Base-by-base conservation (phyloP, 2,797 vertebrate species). In the Emys orbicularis region DNA sequence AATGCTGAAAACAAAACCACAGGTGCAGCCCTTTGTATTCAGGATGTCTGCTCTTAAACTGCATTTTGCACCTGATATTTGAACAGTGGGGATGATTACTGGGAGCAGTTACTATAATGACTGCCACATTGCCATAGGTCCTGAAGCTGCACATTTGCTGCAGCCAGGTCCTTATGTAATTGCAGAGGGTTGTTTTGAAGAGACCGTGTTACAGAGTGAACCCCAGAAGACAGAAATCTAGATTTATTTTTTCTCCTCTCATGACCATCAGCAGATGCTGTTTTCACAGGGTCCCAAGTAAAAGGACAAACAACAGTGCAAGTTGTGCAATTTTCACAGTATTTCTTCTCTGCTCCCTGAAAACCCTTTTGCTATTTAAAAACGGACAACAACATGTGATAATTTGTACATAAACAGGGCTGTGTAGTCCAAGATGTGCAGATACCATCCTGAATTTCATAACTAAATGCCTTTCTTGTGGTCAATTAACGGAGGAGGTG, bases 311-410 rank as follows among this genome's bases (percentile, higher is more conserved):
- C 92, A 96, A 92, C 5, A 0, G 37, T 59, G 81, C 76, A 95
- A 94, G 89, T 97, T 97, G 90, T 97, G 96, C 95, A 98, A 97
- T 97, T 90, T 96, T 89, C 72, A 68, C 56, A 54, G 81, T 83
- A 95, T 95, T 93, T 81, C 56, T 86, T 80, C 65, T 83, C 88
- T 86, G 88, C 76, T 92, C 84, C 76, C 72, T 0, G 0, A 84
- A 91, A 83, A 65, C 61, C 83, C 92, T 94, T 86, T 88, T 21
- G 15, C 83, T 90, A 87, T 86, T 47, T 50, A 27, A 65, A 94
- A 95, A 95, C 86, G 79, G 88, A 93, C 88, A 95, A 80, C 95
- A 94, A 77, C 65, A 34, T 65, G 90, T 95, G 94, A 93, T 93
- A 96, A 88, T 90, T 84, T 95, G 95, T 95, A 93, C 91, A 59